Conservation (phyloP, 2,888 invertebrate species). For the Amphipyra berbera region DNA sequence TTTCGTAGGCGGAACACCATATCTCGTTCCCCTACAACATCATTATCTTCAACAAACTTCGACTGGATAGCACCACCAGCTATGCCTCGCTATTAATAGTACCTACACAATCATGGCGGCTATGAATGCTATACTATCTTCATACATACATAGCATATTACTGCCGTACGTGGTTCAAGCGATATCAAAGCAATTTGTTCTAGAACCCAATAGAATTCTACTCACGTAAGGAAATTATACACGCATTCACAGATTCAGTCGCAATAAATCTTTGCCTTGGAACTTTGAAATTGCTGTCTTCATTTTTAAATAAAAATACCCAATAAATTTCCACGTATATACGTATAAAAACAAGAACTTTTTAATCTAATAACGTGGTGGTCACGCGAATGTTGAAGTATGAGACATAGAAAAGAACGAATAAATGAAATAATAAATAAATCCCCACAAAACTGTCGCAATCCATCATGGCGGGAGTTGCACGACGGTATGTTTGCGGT, state of each 20-base stretch:
- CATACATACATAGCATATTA: conserved; percentile 35
- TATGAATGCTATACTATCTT: conserved; percentile 27
- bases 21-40: too few relatives aligned
- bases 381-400: conserved; percentile 49
- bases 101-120: neutral
- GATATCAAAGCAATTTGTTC: conserved; percentile 54
- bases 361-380: conserved; percentile 36
- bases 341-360: conserved; percentile 3
- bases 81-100: neutral
- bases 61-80: too few relatives aligned
- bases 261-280: conserved; percentile 44
- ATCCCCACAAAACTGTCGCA: conserved; percentile 64
- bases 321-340: conserved; percentile 6
- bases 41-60: too few relatives aligned
- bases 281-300: conserved; percentile 35
- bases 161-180: conserved; percentile 40
- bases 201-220: conserved; percentile 33
- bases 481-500: conserved; percentile 62
- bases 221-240: conserved; percentile 57
- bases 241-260: conserved; percentile 48
- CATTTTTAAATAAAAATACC: conserved; percentile 22
- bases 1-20: too few relatives aligned
- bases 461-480: conserved; percentile 66
- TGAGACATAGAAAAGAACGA: conserved; percentile 39
- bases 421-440: conserved; percentile 64